Evolutionary conservation across 2,113 vertebrate species (phyloP).

Genomic region (Oryzias curvinotus): DNA sequence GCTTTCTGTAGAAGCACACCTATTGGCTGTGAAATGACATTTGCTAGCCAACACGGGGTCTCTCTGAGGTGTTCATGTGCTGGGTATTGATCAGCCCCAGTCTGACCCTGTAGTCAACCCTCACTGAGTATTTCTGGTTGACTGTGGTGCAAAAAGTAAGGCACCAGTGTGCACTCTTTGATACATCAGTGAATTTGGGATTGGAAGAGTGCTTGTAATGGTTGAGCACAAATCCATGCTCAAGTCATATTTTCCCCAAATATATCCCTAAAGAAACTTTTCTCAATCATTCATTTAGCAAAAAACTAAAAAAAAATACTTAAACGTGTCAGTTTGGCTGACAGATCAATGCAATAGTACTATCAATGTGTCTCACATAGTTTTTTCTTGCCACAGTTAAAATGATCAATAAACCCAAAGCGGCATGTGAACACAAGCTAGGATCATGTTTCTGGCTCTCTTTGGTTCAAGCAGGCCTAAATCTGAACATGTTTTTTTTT

Average conservation of each 20-base stretch:
- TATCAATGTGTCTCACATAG: no score
- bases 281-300: no score
- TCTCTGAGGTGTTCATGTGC: slow-evolving; percentile 2
- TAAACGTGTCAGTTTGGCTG: no score
- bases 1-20: slow-evolving; percentile 8
- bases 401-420: no score
- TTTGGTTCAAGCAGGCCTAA: not conserved
- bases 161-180: slow-evolving; percentile 1
- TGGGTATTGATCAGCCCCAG: slow-evolving; percentile 17
- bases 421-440: not conserved
- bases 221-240: not conserved
- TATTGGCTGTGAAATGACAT: slow-evolving; percentile 16
- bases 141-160: not conserved
- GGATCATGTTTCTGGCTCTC: not conserved
- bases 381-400: no score
- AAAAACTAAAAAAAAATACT: no score
- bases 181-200: not conserved
- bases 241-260: not conserved
- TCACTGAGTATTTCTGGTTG: slow-evolving; percentile 1
- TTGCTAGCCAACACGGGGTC: slow-evolving; percentile 20
- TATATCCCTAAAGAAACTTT: no score
- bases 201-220: not conserved
- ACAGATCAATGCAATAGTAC: no score
- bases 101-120: slow-evolving; percentile 15
- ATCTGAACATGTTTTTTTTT: not conserved